These are phyloP conservation scores for Brienomyrus longianalis DNA, from an alignment of 2,113 vertebrate species.

Conservation along the genomic window DNA sequence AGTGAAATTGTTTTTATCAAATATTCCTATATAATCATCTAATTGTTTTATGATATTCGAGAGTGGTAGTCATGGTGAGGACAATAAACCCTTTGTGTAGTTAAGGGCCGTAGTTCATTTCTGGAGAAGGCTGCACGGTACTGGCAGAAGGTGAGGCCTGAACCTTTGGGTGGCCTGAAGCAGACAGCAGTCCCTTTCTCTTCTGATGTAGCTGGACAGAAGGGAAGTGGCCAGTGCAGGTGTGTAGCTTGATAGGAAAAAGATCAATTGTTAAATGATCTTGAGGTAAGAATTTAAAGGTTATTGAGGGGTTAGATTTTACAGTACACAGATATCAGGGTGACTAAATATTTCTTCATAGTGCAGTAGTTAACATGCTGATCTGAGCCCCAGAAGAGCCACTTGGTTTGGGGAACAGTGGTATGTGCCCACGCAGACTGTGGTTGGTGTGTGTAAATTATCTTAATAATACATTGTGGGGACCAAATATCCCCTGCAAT, in stretches of 20 bases:
- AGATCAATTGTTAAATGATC: neutral
- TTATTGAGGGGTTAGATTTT: neutral
- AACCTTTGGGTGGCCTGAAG: neutral
- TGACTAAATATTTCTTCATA: neutral
- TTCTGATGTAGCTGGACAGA: neutral
- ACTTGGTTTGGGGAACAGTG: neutral
- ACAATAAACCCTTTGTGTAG: neutral
- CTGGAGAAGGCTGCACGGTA: neutral
- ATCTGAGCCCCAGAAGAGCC: neutral
- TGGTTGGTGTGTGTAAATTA: neutral
- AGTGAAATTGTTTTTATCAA: neutral
- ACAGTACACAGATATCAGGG: neutral
- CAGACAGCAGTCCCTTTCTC: neutral
- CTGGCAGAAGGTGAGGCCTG: neutral
- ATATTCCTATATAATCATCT: neutral
- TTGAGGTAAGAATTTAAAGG: neutral
- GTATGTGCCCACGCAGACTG: too few relatives aligned
- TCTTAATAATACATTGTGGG: neutral
- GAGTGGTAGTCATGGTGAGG: neutral
- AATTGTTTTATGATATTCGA: neutral
- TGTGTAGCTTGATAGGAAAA: neutral
- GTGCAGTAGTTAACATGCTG: neutral
- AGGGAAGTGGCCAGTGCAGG: neutral
- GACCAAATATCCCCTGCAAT: neutral
- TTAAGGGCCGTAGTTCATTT: neutral